These are phyloP conservation scores for Stramonita haemastoma DNA, from an alignment of 2,888 invertebrate genomes.

Conservation along the genomic window DNA sequence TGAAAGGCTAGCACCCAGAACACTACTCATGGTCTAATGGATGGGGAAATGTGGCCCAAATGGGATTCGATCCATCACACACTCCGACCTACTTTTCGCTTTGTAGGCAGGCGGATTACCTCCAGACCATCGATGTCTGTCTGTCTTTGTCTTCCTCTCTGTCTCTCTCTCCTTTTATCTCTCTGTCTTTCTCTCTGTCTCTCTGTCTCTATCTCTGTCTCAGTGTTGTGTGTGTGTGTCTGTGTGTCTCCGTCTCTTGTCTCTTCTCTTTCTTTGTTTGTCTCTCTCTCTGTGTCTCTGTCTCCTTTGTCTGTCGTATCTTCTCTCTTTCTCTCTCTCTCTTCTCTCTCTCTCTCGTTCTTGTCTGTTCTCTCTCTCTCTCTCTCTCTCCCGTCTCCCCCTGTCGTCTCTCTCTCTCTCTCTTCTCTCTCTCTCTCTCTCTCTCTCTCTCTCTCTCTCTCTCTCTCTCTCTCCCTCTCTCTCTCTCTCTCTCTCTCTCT, in stretches of 20 bases:
- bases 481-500: not conserved
- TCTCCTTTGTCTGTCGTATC: not conserved
- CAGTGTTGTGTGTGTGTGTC: not conserved
- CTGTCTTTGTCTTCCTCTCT: too few relatives aligned
- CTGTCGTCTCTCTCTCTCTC: not conserved
- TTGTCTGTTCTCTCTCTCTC: not conserved
- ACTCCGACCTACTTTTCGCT: too few relatives aligned
- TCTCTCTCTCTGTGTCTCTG: not conserved
- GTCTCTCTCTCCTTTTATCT: too few relatives aligned
- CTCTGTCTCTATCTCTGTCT: not conserved
- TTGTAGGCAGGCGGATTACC: too few relatives aligned
- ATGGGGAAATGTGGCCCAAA: too few relatives aligned
- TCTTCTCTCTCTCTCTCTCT: not conserved
- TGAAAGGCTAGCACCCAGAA: too few relatives aligned
- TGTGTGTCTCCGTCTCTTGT: constrained; percentile 13
- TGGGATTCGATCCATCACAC: too few relatives aligned
- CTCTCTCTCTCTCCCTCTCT: not conserved
- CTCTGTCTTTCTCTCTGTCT: not conserved
- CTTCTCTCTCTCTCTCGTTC: not conserved
- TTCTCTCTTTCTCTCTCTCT: constrained; percentile 31
- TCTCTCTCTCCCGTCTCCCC: not conserved
- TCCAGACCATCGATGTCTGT: too few relatives aligned
- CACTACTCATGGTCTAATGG: too few relatives aligned
- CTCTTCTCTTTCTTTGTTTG: too few relatives aligned
- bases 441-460: not conserved